These are phyloP conservation scores for Maniola hyperantus DNA, from an alignment of 2,888 invertebrate genomes.

Conservation along the genomic window DNA sequence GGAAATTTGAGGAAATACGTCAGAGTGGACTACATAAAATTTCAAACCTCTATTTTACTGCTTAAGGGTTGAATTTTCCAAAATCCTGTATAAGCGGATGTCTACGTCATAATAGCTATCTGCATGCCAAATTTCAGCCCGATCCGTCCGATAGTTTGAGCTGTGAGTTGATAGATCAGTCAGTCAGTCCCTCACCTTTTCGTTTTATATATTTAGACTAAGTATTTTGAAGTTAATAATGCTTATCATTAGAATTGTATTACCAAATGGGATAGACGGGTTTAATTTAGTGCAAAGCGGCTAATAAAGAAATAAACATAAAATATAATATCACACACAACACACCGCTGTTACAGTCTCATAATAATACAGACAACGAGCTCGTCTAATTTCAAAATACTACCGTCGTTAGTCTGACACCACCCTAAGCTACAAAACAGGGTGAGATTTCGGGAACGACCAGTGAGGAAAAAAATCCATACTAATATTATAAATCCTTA, in stretches of 20 bases:
- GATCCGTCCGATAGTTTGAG: too few relatives aligned
- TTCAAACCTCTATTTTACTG: too few relatives aligned
- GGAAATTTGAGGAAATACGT: too few relatives aligned
- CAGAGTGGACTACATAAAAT: too few relatives aligned
- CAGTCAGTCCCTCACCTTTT: too few relatives aligned
- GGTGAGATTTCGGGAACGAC: neutral
- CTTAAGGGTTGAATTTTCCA: too few relatives aligned
- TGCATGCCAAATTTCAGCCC: too few relatives aligned
- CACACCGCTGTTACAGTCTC: conserved; percentile 8
- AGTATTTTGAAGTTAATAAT: neutral
- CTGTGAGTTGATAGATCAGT: too few relatives aligned
- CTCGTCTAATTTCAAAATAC: conserved; percentile 29
- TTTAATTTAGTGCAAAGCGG: neutral
- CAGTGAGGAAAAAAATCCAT: neutral
- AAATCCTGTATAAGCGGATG: too few relatives aligned
- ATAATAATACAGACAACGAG: conserved; percentile 4
- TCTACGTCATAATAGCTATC: too few relatives aligned
- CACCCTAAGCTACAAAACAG: conserved; percentile 24
- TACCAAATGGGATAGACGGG: neutral
- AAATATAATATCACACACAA: conserved; percentile 1
- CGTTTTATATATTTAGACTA: too few relatives aligned
- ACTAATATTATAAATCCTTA: too few relatives aligned
- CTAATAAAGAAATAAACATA: conserved; percentile 3
- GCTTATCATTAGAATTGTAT: neutral
- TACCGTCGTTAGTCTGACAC: conserved; percentile 27